Conservation (phyloP, 2,797 vertebrate genomes). For the Pseudochirops cupreus region DNA sequence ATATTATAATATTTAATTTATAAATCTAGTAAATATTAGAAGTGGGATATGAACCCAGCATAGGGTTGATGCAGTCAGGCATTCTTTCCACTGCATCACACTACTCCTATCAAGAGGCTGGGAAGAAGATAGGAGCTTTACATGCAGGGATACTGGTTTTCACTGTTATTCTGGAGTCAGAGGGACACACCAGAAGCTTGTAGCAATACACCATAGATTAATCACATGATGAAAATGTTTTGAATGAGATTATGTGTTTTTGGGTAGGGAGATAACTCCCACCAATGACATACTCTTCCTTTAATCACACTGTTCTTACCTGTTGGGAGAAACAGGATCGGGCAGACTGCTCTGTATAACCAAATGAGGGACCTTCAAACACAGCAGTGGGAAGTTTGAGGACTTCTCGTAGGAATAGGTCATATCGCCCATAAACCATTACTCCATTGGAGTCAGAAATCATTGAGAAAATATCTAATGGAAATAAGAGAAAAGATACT, state of each 20-base stretch:
- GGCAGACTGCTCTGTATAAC: conserved; percentile 96
- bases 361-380: conserved; percentile 98
- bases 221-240: neutral
- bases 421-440: conserved; percentile 95
- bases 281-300: neutral
- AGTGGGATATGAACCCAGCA: neutral
- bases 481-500: conserved; percentile 51
- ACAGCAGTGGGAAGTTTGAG: conserved; percentile 96
- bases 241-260: neutral
- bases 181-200: neutral
- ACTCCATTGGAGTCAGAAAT: conserved; percentile 95
- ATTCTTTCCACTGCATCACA: neutral
- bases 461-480: conserved; percentile 97
- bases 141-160: neutral
- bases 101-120: neutral
- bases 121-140: neutral
- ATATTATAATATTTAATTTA: no score
- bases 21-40: neutral
- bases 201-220: neutral
- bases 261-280: neutral
- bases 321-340: conserved; percentile 96
- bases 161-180: neutral
- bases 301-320: conserved; percentile 82
- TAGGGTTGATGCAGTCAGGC: neutral
- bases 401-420: conserved; percentile 95